Conservation (phyloP, 2,888 invertebrate genomes). For the Lithophane ornitopus region DNA sequence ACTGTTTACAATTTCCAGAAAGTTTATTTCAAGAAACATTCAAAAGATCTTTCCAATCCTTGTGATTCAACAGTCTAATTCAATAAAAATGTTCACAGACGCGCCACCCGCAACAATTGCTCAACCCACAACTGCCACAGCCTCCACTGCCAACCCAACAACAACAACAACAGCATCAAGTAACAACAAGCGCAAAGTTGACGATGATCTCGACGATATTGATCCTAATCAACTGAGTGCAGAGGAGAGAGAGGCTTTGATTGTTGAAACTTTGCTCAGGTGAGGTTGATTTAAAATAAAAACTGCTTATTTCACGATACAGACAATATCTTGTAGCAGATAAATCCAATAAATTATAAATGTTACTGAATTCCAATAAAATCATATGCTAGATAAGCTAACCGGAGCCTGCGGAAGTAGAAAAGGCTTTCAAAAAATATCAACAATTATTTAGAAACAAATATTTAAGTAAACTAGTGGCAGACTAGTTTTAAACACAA, state of each 20-base stretch:
- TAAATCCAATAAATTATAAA: neutral
- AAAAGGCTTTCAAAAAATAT: too few species aligned
- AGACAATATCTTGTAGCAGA: neutral
- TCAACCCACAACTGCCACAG: conserved; percentile 43
- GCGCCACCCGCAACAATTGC: conserved; percentile 52
- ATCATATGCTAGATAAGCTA: neutral
- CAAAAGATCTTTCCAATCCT: too few species aligned
- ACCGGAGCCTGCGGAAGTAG: neutral
- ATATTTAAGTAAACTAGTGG: neutral
- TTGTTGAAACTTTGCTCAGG: conserved; percentile 80
- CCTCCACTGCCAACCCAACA: conserved; percentile 25
- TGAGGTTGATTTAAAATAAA: conserved; percentile 40
- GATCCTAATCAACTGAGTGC: conserved; percentile 72
- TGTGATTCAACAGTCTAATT: too few species aligned
- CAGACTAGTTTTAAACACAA: too few species aligned
- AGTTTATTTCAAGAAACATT: too few species aligned
- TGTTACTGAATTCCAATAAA: neutral
- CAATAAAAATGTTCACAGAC: conserved; percentile 27
- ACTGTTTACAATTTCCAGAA: too few species aligned
- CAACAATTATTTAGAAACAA: neutral
- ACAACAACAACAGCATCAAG: conserved; percentile 48
- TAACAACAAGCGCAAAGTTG: conserved; percentile 79
- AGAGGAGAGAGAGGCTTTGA: conserved; percentile 79
- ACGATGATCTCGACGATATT: conserved; percentile 68
- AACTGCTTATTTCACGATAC: neutral